Evolutionary conservation across 2,797 vertebrate genomes (phyloP), one percentile per base, ranked within the genome.

Genomic region (Psittacula derbiana): DNA sequence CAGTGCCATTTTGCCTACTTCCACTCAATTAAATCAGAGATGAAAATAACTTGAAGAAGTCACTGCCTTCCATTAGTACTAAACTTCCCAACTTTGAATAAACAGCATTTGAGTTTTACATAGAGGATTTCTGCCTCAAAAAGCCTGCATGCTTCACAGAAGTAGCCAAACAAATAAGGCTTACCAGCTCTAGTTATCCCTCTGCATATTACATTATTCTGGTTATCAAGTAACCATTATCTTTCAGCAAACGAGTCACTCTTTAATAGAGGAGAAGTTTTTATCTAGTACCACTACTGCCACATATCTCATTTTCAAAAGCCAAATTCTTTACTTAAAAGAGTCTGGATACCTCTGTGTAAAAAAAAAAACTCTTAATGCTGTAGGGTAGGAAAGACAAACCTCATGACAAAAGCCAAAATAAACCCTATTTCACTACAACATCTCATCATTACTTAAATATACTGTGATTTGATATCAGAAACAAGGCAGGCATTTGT

Each of bases 401-500:
- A 92, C 18, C 71, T 78, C 74, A 58, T 70, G 52, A 92, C n/a
- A 3, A 85, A 93, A 23, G 71, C 1, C 44, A 81, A 91, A 88
- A 89, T 20, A 92, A 96, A 91, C 57, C 74, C 71, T 73, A 87
- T 57, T 85, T 96, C 88, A 96, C 90, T 97, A 96, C 90, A 89
- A 86, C 66, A 78, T 93, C 90, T 96, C 92, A 92, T 88, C 80
- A 55, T 91, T 86, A 81, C 53, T 91, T 92, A 81, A 94, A 92
- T 90, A 95, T 95, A 90, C 93, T 95, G 95, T 90, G 91, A 90
- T 73, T 94, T 16, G 14, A 49, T 81, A 97, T 66, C 83, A 91
- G 94, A 96, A 97, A 93, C 85, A 94, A 93, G 87, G 90, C 71
- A 94, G 95, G 95, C 76, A 33, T 92, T 86, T 57, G 31, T 90